These are phyloP conservation scores for Xenentodon cancila DNA, from an alignment of 2,797 vertebrate species.

Conservation along the genomic window DNA sequence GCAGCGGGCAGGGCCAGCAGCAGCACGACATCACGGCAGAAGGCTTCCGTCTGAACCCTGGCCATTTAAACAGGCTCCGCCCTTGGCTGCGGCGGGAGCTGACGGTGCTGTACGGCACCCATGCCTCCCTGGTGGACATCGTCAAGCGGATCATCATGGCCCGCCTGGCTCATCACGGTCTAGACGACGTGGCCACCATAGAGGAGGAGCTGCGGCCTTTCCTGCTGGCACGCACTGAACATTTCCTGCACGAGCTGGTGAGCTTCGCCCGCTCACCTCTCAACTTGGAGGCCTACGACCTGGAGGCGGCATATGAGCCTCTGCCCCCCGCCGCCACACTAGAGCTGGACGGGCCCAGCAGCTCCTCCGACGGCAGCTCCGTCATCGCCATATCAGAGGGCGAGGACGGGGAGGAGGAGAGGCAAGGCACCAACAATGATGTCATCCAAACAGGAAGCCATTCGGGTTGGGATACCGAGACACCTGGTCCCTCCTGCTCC, in stretches of 20 bases:
- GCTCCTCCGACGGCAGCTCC: slow-evolving; percentile 81
- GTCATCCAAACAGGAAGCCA: slow-evolving; percentile 58
- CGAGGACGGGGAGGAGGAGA: slow-evolving; percentile 68
- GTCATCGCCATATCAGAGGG: slow-evolving; percentile 93
- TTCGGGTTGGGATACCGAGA: slow-evolving; percentile 91
- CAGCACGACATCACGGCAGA: slow-evolving; percentile 86
- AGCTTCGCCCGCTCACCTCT: slow-evolving; percentile 90
- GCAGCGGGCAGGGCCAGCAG: slow-evolving; percentile 73
- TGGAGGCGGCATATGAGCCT: slow-evolving; percentile 89
- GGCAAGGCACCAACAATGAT: slow-evolving; percentile 25
- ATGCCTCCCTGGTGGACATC: slow-evolving; percentile 85
- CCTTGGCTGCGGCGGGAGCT: slow-evolving; percentile 92
- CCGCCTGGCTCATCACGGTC: slow-evolving; percentile 84
- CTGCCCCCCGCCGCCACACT: slow-evolving; percentile 71
- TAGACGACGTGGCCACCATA: slow-evolving; percentile 85
- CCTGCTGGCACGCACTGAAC: slow-evolving; percentile 87
- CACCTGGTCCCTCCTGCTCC: slow-evolving; percentile 91
- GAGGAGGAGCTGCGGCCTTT: slow-evolving; percentile 89
- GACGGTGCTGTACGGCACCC: slow-evolving; percentile 87
- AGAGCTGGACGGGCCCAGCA: slow-evolving; percentile 76
- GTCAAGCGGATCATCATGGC: slow-evolving; percentile 90
- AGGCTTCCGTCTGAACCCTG: slow-evolving; percentile 84
- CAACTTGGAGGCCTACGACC: slow-evolving; percentile 88
- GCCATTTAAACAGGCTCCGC: slow-evolving; percentile 85
- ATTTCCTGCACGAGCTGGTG: slow-evolving; percentile 92